Conservation (phyloP, 1,140 invertebrate species). For the Oryctes rhinoceros region DNA sequence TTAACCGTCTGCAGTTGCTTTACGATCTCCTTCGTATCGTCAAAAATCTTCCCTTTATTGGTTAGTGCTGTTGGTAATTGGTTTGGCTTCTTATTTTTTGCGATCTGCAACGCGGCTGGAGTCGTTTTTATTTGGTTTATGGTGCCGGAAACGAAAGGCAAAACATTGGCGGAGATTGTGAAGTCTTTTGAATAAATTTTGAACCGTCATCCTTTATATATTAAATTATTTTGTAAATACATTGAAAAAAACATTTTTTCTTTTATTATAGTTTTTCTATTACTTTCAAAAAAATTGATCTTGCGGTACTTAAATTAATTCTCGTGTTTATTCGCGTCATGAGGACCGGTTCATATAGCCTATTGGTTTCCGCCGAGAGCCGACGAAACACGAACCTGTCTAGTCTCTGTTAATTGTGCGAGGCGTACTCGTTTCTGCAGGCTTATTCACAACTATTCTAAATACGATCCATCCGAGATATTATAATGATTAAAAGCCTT, state of each 20-base stretch:
- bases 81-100: constrained; percentile 77
- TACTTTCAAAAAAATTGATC: no score
- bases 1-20: constrained; percentile 73
- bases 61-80: constrained; percentile 65
- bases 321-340: no score
- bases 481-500: constrained; percentile 63
- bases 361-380: no score
- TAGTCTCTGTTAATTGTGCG: no score
- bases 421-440: no score
- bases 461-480: no score
- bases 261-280: no score
- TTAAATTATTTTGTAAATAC: constrained; percentile 11
- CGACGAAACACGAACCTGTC: no score
- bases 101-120: constrained; percentile 69
- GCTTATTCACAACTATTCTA: no score
- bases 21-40: constrained; percentile 68
- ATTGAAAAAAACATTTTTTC: background rate
- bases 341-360: no score
- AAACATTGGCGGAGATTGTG: constrained; percentile 67
- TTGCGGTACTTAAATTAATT: no score
- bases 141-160: constrained; percentile 85
- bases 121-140: constrained; percentile 69
- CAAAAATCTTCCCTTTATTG: constrained; percentile 29
- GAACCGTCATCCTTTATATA: background rate
- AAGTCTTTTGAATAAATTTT: background rate